Conservation (phyloP, 2,888 invertebrate genomes). For the Pristionchus mayeri region DNA sequence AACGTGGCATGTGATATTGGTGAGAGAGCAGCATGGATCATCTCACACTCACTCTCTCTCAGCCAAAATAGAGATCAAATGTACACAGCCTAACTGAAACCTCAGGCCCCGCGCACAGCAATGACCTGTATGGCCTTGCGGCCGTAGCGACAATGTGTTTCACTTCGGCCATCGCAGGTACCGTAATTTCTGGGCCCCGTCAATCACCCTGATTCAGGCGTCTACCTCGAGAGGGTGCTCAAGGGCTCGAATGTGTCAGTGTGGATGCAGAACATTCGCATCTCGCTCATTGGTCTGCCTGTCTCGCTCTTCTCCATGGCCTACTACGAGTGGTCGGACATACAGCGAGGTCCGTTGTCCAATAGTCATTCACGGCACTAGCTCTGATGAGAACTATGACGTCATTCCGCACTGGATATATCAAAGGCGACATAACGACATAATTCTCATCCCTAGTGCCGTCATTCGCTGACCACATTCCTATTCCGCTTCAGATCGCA, state of each 20-base stretch:
- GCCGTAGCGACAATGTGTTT: constrained; percentile 74
- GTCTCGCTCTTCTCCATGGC: constrained; percentile 83
- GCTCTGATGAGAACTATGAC: too few species aligned
- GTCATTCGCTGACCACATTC: background rate
- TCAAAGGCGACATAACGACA: too few species aligned
- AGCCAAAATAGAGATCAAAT: too few species aligned
- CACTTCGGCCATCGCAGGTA: constrained; percentile 75
- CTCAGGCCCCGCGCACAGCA: constrained; percentile 57
- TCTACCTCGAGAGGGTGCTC: constrained; percentile 97
- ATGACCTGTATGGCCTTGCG: constrained; percentile 66
- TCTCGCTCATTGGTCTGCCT: constrained; percentile 91
- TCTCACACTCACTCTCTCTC: background rate
- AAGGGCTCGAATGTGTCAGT: constrained; percentile 85
- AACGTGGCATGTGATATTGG: too few species aligned
- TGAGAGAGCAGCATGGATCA: too few species aligned
- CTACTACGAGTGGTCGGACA: constrained; percentile 70
- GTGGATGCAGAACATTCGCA: constrained; percentile 98
- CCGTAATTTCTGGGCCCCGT: background rate
- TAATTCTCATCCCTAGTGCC: too few species aligned
- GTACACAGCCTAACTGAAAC: too few species aligned
- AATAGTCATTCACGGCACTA: background rate
- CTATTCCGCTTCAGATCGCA: constrained; percentile 65
- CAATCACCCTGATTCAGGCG: constrained; percentile 80
- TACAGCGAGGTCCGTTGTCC: constrained; percentile 49
- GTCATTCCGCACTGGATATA: too few species aligned